Conservation (phyloP, 2,113 vertebrate genomes). For the Macrotus californicus region DNA sequence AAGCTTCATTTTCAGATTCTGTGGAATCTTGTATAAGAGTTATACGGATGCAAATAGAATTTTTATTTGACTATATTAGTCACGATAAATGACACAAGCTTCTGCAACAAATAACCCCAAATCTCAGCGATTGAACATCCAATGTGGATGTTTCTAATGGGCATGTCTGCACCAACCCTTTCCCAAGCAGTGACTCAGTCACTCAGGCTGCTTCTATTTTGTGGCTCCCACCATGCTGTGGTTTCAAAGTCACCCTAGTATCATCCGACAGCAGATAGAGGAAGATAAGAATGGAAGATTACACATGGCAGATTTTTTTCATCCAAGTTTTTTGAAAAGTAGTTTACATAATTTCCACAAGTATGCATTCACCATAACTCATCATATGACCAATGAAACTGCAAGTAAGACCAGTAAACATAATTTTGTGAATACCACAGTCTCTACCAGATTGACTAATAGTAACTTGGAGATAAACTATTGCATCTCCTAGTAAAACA, state of each 20-base stretch:
- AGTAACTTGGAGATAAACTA: not conserved
- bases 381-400: not conserved
- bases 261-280: not conserved
- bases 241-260: not conserved
- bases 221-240: not conserved
- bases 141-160: not conserved
- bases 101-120: not conserved
- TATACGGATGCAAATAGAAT: not conserved
- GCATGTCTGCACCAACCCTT: not conserved
- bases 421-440: not conserved
- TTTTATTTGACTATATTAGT: not conserved
- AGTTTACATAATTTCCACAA: not conserved
- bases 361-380: not conserved
- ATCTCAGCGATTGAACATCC: not conserved
- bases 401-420: not conserved
- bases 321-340: not conserved
- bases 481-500: not conserved
- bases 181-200: not conserved
- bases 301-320: not conserved
- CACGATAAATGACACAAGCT: not conserved
- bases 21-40: not conserved
- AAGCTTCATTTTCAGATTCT: not conserved
- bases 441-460: not conserved
- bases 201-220: not conserved
- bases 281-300: not conserved